Percentiles rank a stretch among this genome's conserved stretches.
These are phyloP conservation scores for Corythornis vintsioides DNA, from an alignment of 2,113 vertebrate genomes.

Conservation along the genomic window DNA sequence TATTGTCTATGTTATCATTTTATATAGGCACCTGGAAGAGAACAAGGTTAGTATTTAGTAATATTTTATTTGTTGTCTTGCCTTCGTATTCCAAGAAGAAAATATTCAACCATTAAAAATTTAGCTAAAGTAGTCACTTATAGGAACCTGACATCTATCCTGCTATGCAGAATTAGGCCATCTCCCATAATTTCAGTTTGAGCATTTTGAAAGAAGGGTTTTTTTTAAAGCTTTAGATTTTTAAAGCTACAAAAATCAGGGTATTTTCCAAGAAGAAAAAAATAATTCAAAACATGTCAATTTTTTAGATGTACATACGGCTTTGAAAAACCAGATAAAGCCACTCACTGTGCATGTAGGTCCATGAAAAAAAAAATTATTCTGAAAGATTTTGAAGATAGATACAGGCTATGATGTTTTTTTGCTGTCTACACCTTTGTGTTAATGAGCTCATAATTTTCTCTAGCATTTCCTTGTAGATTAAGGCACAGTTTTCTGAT, in stretches of 20 bases:
- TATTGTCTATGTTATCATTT: slow-evolving; percentile 27
- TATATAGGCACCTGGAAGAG: slow-evolving; percentile 24
- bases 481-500: not conserved
- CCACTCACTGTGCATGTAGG: not conserved
- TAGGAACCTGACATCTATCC: not conserved
- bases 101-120: not conserved
- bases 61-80: not conserved
- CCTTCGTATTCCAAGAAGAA: not conserved
- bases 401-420: not conserved
- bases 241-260: not conserved
- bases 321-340: not conserved
- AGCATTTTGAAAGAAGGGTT: not conserved
- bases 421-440: not conserved
- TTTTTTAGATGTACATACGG: not conserved
- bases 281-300: not conserved
- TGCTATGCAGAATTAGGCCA: not conserved
- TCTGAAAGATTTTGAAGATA: not conserved
- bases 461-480: not conserved
- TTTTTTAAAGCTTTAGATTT: not conserved
- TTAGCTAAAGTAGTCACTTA: not conserved
- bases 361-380: not conserved
- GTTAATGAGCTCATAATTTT: not conserved
- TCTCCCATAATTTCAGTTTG: not conserved
- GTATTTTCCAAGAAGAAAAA: not conserved
- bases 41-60: slow-evolving; percentile 52